A percentile compares a stretch with the other conserved stretches of the same genome.
These are phyloP conservation scores for Drosophila bocqueti DNA, from an alignment of 1,140 invertebrate species.

Conservation along the genomic window DNA sequence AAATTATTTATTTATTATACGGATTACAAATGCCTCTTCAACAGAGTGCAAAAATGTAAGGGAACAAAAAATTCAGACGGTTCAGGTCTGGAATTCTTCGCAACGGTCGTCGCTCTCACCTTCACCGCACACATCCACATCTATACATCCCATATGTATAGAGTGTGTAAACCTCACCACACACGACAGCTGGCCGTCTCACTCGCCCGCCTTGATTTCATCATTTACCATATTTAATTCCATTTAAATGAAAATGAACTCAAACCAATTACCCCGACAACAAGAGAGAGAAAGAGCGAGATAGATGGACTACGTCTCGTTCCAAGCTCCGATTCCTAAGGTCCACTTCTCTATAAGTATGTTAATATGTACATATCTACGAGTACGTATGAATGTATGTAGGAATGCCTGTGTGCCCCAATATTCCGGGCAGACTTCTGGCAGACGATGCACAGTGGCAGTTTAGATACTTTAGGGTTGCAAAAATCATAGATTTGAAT, in stretches of 20 bases:
- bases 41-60: slow-evolving; percentile 51
- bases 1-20: slow-evolving; percentile 81
- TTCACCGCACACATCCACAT: slow-evolving; percentile 66
- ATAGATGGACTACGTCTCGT: slow-evolving; percentile 3
- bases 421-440: slow-evolving; percentile 49
- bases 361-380: slow-evolving; percentile 8
- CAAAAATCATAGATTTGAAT: no score
- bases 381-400: not conserved
- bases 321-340: slow-evolving; percentile 22
- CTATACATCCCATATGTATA: slow-evolving; percentile 3
- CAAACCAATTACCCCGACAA: slow-evolving; percentile 72
- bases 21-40: slow-evolving; percentile 67
- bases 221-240: slow-evolving; percentile 84
- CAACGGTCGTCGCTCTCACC: slow-evolving; percentile 71
- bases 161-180: slow-evolving; percentile 64
- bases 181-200: slow-evolving; percentile 48
- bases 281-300: slow-evolving; percentile 23
- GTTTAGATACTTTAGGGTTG: no score
- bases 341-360: slow-evolving; percentile 6
- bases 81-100: slow-evolving; percentile 45
- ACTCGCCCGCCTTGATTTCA: slow-evolving; percentile 69
- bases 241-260: slow-evolving; percentile 84
- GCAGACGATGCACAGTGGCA: slow-evolving; percentile 41
- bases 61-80: slow-evolving; percentile 32
- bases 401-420: slow-evolving; percentile 1